Percentiles rank a stretch among this genome's conserved stretches.
These are phyloP conservation scores for Parelbella ahira DNA, from an alignment of 2,888 invertebrate species.

Conservation along the genomic window DNA sequence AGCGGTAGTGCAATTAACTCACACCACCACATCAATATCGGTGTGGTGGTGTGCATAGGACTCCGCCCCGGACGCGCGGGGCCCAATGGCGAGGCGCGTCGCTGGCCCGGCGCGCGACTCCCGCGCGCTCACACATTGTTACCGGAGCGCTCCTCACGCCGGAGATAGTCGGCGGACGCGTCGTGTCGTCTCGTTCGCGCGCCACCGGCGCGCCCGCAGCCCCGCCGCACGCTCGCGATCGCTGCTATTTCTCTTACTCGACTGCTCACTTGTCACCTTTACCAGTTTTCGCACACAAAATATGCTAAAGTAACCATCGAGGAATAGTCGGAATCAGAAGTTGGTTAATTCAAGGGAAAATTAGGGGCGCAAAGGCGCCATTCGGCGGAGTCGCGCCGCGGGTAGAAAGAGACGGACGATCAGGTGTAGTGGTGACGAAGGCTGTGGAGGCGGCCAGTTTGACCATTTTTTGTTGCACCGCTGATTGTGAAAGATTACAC, in stretches of 20 bases:
- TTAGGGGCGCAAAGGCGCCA: slow-evolving; percentile 38
- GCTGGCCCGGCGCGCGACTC: no score
- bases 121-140: slow-evolving; percentile 80
- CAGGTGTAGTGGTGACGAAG: slow-evolving; percentile 62
- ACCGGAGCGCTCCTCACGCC: slow-evolving; percentile 68
- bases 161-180: slow-evolving; percentile 68
- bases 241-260: no score
- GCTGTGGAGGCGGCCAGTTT: slow-evolving; percentile 78
- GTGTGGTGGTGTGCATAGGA: slow-evolving; percentile 66
- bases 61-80: slow-evolving; percentile 73
- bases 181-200: slow-evolving; percentile 66
- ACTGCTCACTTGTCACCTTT: slow-evolving; percentile 1
- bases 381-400: slow-evolving; percentile 40
- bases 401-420: slow-evolving; percentile 67
- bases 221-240: slow-evolving; percentile 3
- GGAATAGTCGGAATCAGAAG: slow-evolving; percentile 26
- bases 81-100: no score
- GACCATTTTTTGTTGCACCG: slow-evolving; percentile 80
- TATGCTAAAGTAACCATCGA: slow-evolving; percentile 21
- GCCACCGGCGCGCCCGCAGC: slow-evolving; percentile 40
- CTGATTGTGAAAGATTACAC: slow-evolving; percentile 81
- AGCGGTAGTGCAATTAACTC: slow-evolving; percentile 76
- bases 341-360: slow-evolving; percentile 34
- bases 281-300: slow-evolving; percentile 4
- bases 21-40: slow-evolving; percentile 51